Percentiles rank a stretch among this genome's conserved stretches.
Evolutionary conservation across 2,888 invertebrate genomes (phyloP).

Genomic region (Itoplectis maculator): DNA sequence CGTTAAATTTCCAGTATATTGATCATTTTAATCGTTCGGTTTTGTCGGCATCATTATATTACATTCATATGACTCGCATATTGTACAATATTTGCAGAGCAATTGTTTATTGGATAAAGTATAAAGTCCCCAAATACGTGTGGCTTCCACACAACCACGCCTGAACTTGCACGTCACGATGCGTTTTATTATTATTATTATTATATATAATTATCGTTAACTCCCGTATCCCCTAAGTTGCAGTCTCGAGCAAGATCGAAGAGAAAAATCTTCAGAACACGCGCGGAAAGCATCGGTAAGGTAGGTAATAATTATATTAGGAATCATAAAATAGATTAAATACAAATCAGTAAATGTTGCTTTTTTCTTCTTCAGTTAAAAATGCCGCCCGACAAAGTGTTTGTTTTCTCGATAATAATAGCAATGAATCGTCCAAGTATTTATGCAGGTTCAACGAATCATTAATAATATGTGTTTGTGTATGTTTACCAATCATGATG

Average conservation of each 20-base stretch:
- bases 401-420: conserved; percentile 42
- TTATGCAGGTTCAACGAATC: conserved; percentile 78
- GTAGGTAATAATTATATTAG: conserved; percentile 76
- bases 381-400: conserved; percentile 66
- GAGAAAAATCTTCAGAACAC: conserved; percentile 55
- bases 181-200: conserved; percentile 57
- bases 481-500: conserved; percentile 79
- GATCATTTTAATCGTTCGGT: conserved; percentile 70
- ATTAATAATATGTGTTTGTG: conserved; percentile 75
- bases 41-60: conserved; percentile 77
- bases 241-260: conserved; percentile 44
- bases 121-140: conserved; percentile 75
- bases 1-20: conserved; percentile 68
- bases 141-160: conserved; percentile 60
- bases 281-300: conserved; percentile 75
- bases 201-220: conserved; percentile 55
- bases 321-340: conserved; percentile 83
- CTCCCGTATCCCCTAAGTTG: conserved; percentile 52
- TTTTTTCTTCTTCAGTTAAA: conserved; percentile 48
- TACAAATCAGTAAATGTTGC: conserved; percentile 75
- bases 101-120: conserved; percentile 78
- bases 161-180: conserved; percentile 64
- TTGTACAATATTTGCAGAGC: conserved; percentile 81
- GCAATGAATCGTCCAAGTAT: conserved; percentile 71
- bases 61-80: conserved; percentile 82